A percentile compares a stretch with the other conserved stretches of the same genome.
phyloP scores from a whole-genome alignment of 2,888 invertebrate genomes.

The Pterobdella sp. region DNA sequence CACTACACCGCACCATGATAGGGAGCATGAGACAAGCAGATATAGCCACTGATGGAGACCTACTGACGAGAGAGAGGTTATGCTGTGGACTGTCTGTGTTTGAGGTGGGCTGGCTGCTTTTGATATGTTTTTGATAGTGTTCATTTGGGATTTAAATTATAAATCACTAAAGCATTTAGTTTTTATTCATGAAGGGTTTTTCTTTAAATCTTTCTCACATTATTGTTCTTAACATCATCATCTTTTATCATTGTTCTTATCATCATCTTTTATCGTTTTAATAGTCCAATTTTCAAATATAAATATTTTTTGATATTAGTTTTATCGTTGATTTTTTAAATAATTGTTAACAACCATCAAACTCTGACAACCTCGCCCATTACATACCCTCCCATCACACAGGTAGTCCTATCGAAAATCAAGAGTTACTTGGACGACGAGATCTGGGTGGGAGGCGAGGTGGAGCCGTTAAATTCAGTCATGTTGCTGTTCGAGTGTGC shows the following conservation, averaged over 20 bases:
- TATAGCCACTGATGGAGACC: conserved; percentile 86
- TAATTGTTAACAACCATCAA: not conserved
- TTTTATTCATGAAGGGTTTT: too few relatives aligned
- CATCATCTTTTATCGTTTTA: not conserved
- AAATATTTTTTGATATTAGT: too few relatives aligned
- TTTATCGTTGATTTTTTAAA: too few relatives aligned
- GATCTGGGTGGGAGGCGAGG: conserved; percentile 73
- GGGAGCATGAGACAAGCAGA: conserved; percentile 70
- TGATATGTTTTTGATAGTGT: conserved; percentile 46
- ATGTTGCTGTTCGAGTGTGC: conserved; percentile 92
- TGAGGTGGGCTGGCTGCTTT: conserved; percentile 57
- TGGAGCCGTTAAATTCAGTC: conserved; percentile 72
- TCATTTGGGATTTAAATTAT: too few relatives aligned
- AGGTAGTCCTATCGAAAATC: conserved; percentile 68
- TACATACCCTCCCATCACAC: not conserved
- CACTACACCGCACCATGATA: too few relatives aligned
- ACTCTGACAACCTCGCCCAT: not conserved
- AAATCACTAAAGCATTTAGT: too few relatives aligned
- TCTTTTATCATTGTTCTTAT: not conserved
- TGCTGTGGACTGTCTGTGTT: conserved; percentile 96
- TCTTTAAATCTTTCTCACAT: not conserved
- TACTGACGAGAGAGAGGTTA: conserved; percentile 86
- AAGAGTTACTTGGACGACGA: conserved; percentile 64
- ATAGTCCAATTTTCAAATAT: too few relatives aligned
- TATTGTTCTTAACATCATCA: not conserved